Conservation (phyloP, 1,140 invertebrate species). For the Prorops nasuta region DNA sequence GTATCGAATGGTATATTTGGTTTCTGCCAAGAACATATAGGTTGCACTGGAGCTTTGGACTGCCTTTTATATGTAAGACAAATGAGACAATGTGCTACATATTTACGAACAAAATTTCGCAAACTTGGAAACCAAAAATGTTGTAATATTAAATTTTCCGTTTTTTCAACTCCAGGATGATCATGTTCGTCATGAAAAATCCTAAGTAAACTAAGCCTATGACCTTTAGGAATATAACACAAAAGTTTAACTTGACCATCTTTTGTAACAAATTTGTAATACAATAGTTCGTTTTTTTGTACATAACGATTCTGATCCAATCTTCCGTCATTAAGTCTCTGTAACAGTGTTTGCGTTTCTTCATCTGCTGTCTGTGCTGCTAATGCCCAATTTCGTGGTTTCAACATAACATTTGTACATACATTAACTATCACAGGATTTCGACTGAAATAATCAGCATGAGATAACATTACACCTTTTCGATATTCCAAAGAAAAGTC, state of each 20-base stretch:
- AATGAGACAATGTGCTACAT: not conserved
- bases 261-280: not conserved
- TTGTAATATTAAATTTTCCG: not conserved
- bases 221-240: not conserved
- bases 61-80: not conserved
- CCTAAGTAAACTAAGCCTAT: not conserved
- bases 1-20: not conserved
- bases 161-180: not conserved
- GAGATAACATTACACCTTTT: constrained; percentile 9
- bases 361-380: not conserved
- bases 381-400: not conserved
- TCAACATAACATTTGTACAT: not conserved
- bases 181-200: not conserved
- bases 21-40: not conserved
- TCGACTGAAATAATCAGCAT: constrained; percentile 16
- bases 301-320: not conserved
- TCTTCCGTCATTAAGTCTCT: not conserved
- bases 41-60: not conserved
- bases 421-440: constrained; percentile 6
- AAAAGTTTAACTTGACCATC: not conserved
- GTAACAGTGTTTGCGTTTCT: not conserved
- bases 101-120: not conserved
- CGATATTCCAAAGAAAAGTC: constrained; percentile 9
- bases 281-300: not conserved
- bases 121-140: constrained; percentile 1